phyloP scores from a whole-genome alignment of 1,140 invertebrate species.

The Tetranychus cinnabarinus region DNA sequence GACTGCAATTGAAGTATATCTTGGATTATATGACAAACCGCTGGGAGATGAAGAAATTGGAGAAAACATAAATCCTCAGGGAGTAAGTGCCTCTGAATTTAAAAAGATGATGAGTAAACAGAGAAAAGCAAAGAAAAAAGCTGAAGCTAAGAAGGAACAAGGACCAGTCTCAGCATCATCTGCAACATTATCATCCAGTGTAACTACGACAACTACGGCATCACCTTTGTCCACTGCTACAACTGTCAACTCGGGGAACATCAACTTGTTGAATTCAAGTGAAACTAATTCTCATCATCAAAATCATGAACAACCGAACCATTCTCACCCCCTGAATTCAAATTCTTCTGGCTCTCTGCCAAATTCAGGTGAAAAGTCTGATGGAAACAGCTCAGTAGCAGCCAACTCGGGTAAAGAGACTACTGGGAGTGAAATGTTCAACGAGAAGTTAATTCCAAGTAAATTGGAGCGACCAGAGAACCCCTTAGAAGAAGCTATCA shows the following conservation, averaged over 20 bases:
- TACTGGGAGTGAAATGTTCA: background rate
- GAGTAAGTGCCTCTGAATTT: constrained; percentile 68
- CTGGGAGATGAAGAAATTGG: constrained; percentile 30
- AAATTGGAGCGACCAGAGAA: constrained; percentile 30
- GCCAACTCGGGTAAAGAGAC: background rate
- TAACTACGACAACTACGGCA: too few relatives aligned
- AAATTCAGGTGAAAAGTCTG: background rate
- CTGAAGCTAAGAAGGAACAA: constrained; percentile 18
- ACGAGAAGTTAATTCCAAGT: constrained; percentile 5
- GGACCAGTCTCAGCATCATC: background rate
- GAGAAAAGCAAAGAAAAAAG: constrained; percentile 60
- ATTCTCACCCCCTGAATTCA: background rate
- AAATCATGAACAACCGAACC: background rate
- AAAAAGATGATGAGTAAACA: constrained; percentile 89
- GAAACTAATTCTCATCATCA: background rate
- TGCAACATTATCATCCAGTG: too few relatives aligned
- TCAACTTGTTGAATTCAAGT: background rate
- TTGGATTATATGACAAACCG: constrained; percentile 60
- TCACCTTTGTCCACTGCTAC: background rate
- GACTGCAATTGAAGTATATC: constrained; percentile 79
- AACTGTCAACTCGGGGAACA: background rate
- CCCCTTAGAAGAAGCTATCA: constrained; percentile 76
- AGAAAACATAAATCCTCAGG: constrained; percentile 52
- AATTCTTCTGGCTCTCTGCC: too few relatives aligned
- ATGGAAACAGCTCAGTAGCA: background rate